Percentiles rank a stretch among this genome's conserved stretches.
phyloP scores from a whole-genome alignment of 92 coral and sea anemone species.

The Parazoanthus darwini region DNA sequence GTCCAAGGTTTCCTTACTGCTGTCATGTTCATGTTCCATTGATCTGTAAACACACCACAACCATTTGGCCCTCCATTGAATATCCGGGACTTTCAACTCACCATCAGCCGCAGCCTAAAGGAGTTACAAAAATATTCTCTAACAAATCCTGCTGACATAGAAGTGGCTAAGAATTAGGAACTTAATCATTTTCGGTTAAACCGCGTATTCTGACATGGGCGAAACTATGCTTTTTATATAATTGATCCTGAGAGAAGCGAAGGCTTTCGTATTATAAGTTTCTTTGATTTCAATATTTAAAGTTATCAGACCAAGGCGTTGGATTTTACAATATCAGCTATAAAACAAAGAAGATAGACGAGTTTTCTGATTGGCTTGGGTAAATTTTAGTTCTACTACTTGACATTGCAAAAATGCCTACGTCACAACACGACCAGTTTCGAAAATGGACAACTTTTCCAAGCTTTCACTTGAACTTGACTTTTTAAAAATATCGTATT shows the following conservation, averaged over 20 bases:
- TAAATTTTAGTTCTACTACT: too few relatives aligned
- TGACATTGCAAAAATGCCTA: too few relatives aligned
- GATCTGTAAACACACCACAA: conserved; percentile 80
- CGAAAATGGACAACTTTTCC: too few relatives aligned
- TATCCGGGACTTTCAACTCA: conserved; percentile 15
- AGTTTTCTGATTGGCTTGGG: too few relatives aligned
- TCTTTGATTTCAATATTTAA: background rate
- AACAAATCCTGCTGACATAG: background rate
- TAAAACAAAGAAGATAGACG: too few relatives aligned
- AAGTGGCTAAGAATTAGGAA: background rate
- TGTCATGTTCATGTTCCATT: conserved; percentile 82
- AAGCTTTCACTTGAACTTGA: too few relatives aligned
- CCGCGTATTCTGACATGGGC: background rate
- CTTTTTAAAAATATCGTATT: too few relatives aligned
- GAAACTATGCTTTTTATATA: background rate
- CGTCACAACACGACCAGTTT: too few relatives aligned
- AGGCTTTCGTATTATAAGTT: too few relatives aligned
- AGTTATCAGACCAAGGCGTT: too few relatives aligned
- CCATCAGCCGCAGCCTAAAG: conserved; percentile 3
- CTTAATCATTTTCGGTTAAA: too few relatives aligned
- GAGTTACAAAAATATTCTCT: background rate
- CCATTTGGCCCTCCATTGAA: conserved; percentile 83
- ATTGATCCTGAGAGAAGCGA: background rate
- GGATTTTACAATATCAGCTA: too few relatives aligned
- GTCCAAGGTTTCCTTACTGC: conserved; percentile 78